Percentiles rank a stretch among this genome's conserved stretches.
Conservation (phyloP, 2,888 invertebrate genomes). For the Agrilus biguttatus region DNA sequence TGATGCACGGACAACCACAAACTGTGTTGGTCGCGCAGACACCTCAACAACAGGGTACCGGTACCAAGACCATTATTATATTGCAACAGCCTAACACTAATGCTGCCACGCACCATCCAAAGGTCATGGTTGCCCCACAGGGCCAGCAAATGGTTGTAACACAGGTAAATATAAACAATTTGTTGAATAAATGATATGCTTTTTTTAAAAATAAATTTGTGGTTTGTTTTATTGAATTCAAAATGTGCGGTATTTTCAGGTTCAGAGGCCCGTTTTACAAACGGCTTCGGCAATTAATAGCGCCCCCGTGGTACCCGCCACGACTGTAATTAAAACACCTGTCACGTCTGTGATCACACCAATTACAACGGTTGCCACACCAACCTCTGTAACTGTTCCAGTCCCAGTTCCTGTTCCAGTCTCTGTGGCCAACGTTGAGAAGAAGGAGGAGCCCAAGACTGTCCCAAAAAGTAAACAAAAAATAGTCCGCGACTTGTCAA, state of each 20-base stretch:
- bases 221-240: too few relatives aligned
- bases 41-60: slow-evolving; percentile 47
- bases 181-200: slow-evolving; percentile 1
- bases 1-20: slow-evolving; percentile 45
- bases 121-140: slow-evolving; percentile 48
- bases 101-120: slow-evolving; percentile 30
- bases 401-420: slow-evolving; percentile 12
- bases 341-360: slow-evolving; percentile 11
- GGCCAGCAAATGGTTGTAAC: slow-evolving; percentile 54
- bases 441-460: slow-evolving; percentile 14
- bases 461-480: slow-evolving; percentile 18
- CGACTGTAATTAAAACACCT: slow-evolving; percentile 19
- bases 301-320: slow-evolving; percentile 28
- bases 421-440: slow-evolving; percentile 12
- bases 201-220: too few relatives aligned
- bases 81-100: slow-evolving; percentile 42
- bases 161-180: slow-evolving; percentile 25
- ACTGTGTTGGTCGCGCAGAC: slow-evolving; percentile 53
- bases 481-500: slow-evolving; percentile 26
- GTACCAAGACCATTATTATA: slow-evolving; percentile 55
- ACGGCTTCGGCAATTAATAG: slow-evolving; percentile 32
- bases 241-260: slow-evolving; percentile 7
- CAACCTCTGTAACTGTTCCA: slow-evolving; percentile 13
- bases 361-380: slow-evolving; percentile 13
- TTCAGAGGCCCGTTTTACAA: slow-evolving; percentile 36